A percentile compares a stretch with the other conserved stretches of the same genome.
These are phyloP conservation scores for Micropoecilia bifurca DNA, from an alignment of 2,797 vertebrate species.

Conservation along the genomic window DNA sequence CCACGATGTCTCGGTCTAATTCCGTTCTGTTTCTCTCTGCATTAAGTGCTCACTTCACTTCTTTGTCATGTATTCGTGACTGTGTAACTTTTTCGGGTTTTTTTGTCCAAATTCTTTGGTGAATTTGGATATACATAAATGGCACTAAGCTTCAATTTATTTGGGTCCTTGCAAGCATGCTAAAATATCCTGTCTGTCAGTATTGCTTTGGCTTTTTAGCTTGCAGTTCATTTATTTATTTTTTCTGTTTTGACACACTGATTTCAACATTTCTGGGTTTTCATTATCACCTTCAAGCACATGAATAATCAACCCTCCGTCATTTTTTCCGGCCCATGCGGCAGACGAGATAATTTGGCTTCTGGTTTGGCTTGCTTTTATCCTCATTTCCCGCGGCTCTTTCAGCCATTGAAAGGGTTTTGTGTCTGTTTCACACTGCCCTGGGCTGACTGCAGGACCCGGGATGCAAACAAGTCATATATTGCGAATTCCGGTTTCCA, in stretches of 20 bases:
- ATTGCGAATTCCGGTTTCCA: conserved; percentile 52
- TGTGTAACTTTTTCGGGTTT: conserved; percentile 27
- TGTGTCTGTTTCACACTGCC: conserved; percentile 83
- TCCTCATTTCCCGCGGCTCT: conserved; percentile 77
- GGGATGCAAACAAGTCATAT: conserved; percentile 58
- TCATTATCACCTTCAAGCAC: conserved; percentile 58
- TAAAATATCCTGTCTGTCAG: conserved; percentile 51
- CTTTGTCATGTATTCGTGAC: conserved; percentile 42
- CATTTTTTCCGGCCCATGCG: conserved; percentile 58
- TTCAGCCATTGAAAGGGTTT: conserved; percentile 83
- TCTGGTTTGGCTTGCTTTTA: conserved; percentile 75
- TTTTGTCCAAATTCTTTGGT: conserved; percentile 30
- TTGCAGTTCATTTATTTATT: conserved; percentile 11
- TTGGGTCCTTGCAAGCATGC: conserved; percentile 67
- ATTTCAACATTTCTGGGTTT: conserved; percentile 50
- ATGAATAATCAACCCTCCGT: conserved; percentile 63
- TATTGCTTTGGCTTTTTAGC: conserved; percentile 65
- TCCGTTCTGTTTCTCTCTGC: conserved; percentile 31
- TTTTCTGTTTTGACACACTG: conserved; percentile 58
- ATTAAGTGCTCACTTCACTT: conserved; percentile 24
- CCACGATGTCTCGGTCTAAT: conserved; percentile 30
- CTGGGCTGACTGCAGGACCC: conserved; percentile 76
- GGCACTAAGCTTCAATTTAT: conserved; percentile 44
- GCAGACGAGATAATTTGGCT: conserved; percentile 60
- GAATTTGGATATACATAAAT: conserved; percentile 41